Evolutionary conservation across 2,113 vertebrate species (phyloP).

Genomic region (Anarrhichthys ocellatus): DNA sequence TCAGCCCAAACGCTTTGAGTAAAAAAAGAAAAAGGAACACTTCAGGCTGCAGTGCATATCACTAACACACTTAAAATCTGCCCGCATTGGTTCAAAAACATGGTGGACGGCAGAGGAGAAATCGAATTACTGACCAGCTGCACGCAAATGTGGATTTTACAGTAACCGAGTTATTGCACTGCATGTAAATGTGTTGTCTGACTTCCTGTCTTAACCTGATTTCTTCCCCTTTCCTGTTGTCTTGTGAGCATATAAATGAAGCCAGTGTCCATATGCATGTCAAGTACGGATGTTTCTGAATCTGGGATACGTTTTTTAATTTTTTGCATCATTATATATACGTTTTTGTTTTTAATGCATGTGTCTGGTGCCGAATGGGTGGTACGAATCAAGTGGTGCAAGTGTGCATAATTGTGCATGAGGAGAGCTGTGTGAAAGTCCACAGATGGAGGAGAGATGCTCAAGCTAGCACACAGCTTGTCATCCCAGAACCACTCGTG

Average conservation of each 20-base stretch:
- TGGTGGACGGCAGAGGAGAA: conserved; percentile 13
- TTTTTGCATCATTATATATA: not conserved
- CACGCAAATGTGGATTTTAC: conserved; percentile 24
- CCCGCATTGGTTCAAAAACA: not conserved
- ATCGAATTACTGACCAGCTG: conserved; percentile 34
- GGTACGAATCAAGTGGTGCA: conserved; percentile 4
- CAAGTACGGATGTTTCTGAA: not conserved
- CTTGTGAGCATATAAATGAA: not conserved
- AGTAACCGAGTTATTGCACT: conserved; percentile 16
- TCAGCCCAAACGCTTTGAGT: not conserved
- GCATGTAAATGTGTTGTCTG: conserved; percentile 30
- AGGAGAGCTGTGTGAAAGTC: conserved; percentile 53
- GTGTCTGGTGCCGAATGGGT: conserved; percentile 15
- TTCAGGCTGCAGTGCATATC: conserved; percentile 1
- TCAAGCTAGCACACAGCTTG: conserved; percentile 54
- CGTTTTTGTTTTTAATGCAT: conserved; percentile 4
- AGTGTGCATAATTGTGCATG: conserved; percentile 28
- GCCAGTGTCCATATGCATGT: not conserved
- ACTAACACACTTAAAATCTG: conserved; percentile 30
- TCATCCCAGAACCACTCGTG: conserved; percentile 33
- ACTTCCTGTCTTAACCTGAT: conserved; percentile 25
- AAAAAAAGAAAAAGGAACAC: conserved; percentile 23
- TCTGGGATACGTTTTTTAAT: not conserved
- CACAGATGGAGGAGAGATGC: conserved; percentile 65
- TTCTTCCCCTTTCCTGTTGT: conserved; percentile 19